Percentiles rank a stretch among this genome's conserved stretches.
phyloP scores from a whole-genome alignment of 2,797 vertebrate genomes.

The Champsocephalus gunnari region DNA sequence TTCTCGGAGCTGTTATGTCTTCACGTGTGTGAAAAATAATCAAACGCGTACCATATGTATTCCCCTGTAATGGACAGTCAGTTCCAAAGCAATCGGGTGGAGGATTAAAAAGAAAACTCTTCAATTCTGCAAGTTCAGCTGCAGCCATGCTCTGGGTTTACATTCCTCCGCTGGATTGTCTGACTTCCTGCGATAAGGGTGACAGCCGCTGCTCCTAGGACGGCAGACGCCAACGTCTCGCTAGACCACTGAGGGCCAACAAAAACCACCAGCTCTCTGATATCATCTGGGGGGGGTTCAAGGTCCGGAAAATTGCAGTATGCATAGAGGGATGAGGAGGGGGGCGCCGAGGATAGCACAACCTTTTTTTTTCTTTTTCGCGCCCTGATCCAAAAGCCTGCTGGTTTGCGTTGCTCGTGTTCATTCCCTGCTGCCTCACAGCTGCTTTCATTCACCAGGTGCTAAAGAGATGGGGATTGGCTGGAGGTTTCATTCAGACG shows the following conservation, averaged over 20 bases:
- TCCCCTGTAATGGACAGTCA: conserved; percentile 23
- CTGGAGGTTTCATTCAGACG: conserved; percentile 44
- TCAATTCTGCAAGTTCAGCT: conserved; percentile 45
- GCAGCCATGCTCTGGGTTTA: conserved; percentile 56
- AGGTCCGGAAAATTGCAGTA: conserved; percentile 62
- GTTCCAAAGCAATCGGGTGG: conserved; percentile 51
- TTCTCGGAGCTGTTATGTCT: conserved; percentile 42
- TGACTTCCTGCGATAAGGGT: conserved; percentile 78
- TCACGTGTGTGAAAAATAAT: conserved; percentile 29
- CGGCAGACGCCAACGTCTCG: conserved; percentile 46
- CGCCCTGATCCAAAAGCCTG: conserved; percentile 61
- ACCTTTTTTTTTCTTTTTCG: conserved; percentile 58
- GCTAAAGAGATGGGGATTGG: conserved; percentile 44
- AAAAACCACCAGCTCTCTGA: conserved; percentile 62
- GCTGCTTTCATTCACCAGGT: conserved; percentile 79
- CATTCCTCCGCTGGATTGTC: conserved; percentile 73
- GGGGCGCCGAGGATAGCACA: conserved; percentile 19
- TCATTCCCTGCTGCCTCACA: conserved; percentile 61
- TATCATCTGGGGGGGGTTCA: conserved; percentile 61
- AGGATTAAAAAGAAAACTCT: conserved; percentile 55
- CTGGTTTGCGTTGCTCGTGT: conserved; percentile 50
- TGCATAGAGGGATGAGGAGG: conserved; percentile 48
- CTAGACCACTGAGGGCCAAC: conserved; percentile 53
- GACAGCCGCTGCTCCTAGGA: conserved; percentile 58
- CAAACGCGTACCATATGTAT: neutral